These are phyloP conservation scores for Heliothis virescens DNA, from an alignment of 1,140 invertebrate genomes.

Conservation along the genomic window DNA sequence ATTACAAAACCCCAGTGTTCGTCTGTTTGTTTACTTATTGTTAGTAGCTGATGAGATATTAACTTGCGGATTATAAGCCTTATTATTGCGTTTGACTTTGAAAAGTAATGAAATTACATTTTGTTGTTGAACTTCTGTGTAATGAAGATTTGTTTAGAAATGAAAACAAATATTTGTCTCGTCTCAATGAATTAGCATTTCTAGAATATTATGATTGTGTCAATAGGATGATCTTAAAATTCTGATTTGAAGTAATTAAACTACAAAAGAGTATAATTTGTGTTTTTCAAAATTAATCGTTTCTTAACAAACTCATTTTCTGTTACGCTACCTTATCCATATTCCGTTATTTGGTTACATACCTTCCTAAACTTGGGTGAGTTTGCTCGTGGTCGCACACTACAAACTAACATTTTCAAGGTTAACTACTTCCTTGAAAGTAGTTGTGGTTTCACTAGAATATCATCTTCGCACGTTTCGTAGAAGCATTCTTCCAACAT, in stretches of 20 bases:
- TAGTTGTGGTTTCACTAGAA: neutral
- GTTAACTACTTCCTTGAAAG: neutral
- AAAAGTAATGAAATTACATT: neutral
- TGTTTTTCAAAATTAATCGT: too few species aligned
- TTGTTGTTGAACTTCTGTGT: neutral
- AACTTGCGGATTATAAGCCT: constrained; percentile 4
- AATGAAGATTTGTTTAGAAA: neutral
- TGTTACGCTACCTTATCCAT: too few species aligned
- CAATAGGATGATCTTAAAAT: too few species aligned
- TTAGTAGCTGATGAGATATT: constrained; percentile 11
- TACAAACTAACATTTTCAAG: neutral
- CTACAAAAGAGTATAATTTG: too few species aligned
- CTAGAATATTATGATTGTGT: too few species aligned
- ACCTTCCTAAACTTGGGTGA: too few species aligned
- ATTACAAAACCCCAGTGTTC: neutral
- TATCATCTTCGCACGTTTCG: neutral
- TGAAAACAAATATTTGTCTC: neutral
- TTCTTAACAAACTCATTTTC: too few species aligned
- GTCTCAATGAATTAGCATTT: neutral
- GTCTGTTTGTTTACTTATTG: constrained; percentile 18
- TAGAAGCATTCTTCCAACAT: constrained; percentile 5
- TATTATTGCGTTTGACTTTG: neutral
- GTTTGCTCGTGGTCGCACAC: too few species aligned
- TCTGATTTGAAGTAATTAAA: too few species aligned
- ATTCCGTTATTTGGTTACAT: too few species aligned